A percentile compares a stretch with the other conserved stretches of the same genome.
phyloP scores from a whole-genome alignment of 1,140 invertebrate genomes.

The Bombus pyrosoma region DNA sequence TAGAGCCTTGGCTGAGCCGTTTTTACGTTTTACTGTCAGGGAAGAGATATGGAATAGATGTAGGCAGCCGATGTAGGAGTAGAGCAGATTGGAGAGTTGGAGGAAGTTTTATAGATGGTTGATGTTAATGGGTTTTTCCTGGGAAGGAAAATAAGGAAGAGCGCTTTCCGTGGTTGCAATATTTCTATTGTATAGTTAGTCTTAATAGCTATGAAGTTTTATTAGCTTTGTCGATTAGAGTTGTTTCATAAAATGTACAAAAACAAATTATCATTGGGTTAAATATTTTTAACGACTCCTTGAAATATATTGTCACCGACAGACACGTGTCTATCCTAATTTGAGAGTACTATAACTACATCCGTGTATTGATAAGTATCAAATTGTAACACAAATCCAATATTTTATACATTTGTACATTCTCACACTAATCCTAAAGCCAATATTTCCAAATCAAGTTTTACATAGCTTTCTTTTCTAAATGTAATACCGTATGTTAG shows the following conservation, averaged over 20 bases:
- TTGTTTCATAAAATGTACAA: neutral
- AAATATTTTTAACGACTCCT: too few species aligned
- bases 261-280: too few species aligned
- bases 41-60: neutral
- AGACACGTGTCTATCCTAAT: too few species aligned
- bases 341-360: too few species aligned
- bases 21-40: neutral
- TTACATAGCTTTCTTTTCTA: neutral
- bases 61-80: neutral
- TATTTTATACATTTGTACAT: too few species aligned
- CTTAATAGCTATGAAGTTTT: neutral
- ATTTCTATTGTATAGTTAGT: neutral
- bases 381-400: too few species aligned
- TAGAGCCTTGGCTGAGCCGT: conserved; percentile 34
- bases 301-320: too few species aligned
- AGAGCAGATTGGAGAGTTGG: too few species aligned
- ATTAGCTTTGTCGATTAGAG: neutral
- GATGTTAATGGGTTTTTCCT: neutral
- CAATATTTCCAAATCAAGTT: neutral
- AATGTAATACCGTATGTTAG: neutral
- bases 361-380: too few species aligned
- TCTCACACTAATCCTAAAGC: too few species aligned
- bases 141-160: neutral
- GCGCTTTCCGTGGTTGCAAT: too few species aligned
- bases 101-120: neutral